Evolutionary conservation across 2,113 vertebrate species (phyloP).

Genomic region (Varanus salvator): DNA sequence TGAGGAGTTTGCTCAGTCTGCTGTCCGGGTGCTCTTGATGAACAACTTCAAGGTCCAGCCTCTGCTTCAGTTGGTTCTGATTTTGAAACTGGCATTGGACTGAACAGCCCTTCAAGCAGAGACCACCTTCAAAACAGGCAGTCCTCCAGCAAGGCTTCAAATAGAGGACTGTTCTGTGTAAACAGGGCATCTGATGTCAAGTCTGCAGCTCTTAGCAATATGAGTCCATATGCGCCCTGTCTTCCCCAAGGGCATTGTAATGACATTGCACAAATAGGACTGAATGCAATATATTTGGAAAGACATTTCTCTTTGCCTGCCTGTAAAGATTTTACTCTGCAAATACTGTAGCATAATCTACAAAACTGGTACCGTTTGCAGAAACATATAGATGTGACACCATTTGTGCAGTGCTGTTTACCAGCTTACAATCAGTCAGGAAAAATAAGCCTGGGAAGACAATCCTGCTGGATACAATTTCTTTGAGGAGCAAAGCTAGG

Average conservation of each 20-base stretch:
- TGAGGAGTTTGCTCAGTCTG: too few species aligned
- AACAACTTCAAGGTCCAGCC: too few species aligned
- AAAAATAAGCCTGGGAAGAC: not conserved
- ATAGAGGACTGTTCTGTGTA: too few species aligned
- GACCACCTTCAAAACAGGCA: too few species aligned
- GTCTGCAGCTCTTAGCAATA: not conserved
- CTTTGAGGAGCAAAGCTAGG: not conserved
- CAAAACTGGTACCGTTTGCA: not conserved
- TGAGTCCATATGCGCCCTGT: too few species aligned
- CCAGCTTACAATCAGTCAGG: not conserved
- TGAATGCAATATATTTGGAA: conserved; percentile 1
- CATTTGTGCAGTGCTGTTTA: not conserved
- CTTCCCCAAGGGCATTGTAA: not conserved
- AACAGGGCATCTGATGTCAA: not conserved
- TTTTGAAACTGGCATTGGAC: too few species aligned
- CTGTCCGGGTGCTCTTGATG: too few species aligned
- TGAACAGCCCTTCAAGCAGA: too few species aligned
- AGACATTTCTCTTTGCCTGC: conserved; percentile 16
- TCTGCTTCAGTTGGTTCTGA: too few species aligned
- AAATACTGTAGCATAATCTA: not conserved
- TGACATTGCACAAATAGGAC: not conserved
- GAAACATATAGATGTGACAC: not conserved
- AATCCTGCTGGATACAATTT: not conserved
- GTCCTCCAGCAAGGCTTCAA: too few species aligned
- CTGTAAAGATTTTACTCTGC: not conserved